Evolutionary conservation across 2,113 vertebrate species (phyloP), one percentile per base, ranked within the genome.

Genomic region (Dicerorhinus sumatrensis): DNA sequence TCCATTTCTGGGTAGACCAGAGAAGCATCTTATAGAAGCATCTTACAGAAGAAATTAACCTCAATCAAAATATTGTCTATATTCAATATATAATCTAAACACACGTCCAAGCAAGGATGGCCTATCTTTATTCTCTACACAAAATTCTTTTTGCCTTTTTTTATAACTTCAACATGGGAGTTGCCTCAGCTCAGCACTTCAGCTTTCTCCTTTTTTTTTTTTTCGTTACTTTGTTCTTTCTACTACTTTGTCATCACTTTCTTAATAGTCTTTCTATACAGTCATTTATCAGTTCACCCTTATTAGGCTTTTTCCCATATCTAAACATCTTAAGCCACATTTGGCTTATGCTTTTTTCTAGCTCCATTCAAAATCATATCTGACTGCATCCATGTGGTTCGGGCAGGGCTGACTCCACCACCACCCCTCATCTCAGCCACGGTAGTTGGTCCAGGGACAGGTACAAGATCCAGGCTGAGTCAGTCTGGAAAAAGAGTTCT

Each of bases 1-100:
- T 87, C 75, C 46, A 51, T 87, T 91, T 81, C 82, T 89, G 48
- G 39, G 3, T 27, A 90, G 54, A 89, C 88, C 17, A 96, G 48
- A 92, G 79, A 87, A 91, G 6, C 33, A 77, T 48, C 46, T 90
- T 83, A 60, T 65, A 72, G 51, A 87, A 91, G 6, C 33, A 77
- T 48, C 46, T 90, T 83, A 60, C 65, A 72, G 51, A 96, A 91
- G 42, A 92, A 95, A 94, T 80, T 60, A 88, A 65, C 9, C 12
- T 88, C 20, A 82, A 51, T 85, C 21, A 81, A 89, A 95, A 65
- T 33, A 63, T 46, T 93, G 21, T 95, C 72, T 96, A 36, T 25
- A 63, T 69, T 94, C 7, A 85, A 48, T n/a, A 42, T 42, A 69
- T 67, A 62, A 48, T 72, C 77, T 92, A 97, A 95, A 90, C 18